A percentile compares a stretch with the other conserved stretches of the same genome.
phyloP scores from a whole-genome alignment of 2,888 invertebrate species.

The Eutolmus rufibarbis region DNA sequence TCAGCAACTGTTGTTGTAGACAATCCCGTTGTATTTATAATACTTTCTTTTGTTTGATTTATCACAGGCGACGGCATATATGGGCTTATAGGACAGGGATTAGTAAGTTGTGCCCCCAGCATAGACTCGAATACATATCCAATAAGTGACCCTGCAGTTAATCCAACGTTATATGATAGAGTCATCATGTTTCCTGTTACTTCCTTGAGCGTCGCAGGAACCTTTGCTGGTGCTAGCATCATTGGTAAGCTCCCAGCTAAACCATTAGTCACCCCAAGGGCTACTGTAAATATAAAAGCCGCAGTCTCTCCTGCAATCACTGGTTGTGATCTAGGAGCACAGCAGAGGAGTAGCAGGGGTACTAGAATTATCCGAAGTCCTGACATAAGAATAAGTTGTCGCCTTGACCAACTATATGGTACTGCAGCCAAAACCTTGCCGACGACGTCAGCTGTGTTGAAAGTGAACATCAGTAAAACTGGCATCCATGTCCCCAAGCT shows the following conservation, averaged over 20 bases:
- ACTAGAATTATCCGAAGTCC: constrained; percentile 77
- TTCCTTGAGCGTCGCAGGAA: constrained; percentile 85
- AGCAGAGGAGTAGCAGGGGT: constrained; percentile 82
- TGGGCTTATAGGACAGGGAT: constrained; percentile 63
- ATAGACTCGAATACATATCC: constrained; percentile 80
- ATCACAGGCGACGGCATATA: constrained; percentile 53
- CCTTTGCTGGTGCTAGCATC: constrained; percentile 88
- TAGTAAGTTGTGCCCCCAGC: constrained; percentile 65
- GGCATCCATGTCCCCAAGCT: constrained; percentile 89
- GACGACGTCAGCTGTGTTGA: constrained; percentile 85
- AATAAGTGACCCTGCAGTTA: constrained; percentile 82
- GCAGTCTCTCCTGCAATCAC: constrained; percentile 74
- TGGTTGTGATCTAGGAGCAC: constrained; percentile 78
- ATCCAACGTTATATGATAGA: constrained; percentile 85
- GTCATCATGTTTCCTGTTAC: constrained; percentile 96
- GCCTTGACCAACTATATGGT: constrained; percentile 83
- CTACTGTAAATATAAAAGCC: constrained; percentile 71
- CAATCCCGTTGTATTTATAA: constrained; percentile 50
- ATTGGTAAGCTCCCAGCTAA: constrained; percentile 90
- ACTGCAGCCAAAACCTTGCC: constrained; percentile 85
- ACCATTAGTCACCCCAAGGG: constrained; percentile 85
- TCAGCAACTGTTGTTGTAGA: constrained; percentile 48
- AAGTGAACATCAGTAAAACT: constrained; percentile 86
- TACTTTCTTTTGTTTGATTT: constrained; percentile 32
- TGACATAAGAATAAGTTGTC: constrained; percentile 78